Base-by-base conservation (phyloP, 1,140 invertebrate species). In the Neodiprion pinetum region DNA sequence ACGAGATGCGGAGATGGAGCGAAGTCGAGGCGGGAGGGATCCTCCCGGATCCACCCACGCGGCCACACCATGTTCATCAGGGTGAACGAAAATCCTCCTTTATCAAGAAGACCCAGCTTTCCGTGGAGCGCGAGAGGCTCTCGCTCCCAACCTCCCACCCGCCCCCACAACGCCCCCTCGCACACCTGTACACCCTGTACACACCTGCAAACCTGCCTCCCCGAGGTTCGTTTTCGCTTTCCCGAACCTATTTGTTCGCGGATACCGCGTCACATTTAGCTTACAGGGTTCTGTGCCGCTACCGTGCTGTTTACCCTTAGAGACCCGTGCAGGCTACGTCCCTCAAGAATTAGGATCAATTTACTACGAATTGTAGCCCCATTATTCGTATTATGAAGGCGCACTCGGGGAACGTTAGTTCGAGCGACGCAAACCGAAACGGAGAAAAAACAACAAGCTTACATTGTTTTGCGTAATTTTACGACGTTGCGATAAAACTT, bases 61-160 rank as follows among this genome's bases (percentile, higher is more conserved):
- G 75, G 77, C 76, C 76, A 76, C 75, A 76, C 80, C 79, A 73
- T 79, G 82, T 81, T 82, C 82, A 82, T 82, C 81, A 80, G 78
- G 78, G 78, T 79, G 81, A 77, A 80, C 72, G 79, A 79, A 80
- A 61, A 61, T 61, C 53, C 53, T 61, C 53, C 53, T 61, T 61
- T 61, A 61, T 61, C 53, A 61, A 61, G 53, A 61, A 61, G 53
- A 61, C 7, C 53, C 53, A 17, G 53, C 11, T 61, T 14, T 61
- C 53, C 53, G 53, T 61, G n/a, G 11, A 12, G 53, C 53, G 53
- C 53, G 53, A 61, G n/a, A 61, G 53, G 11, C 11, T 61, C 53
- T 61, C 53, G 5, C 11, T 61, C 53, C 53, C 53, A 14, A 14
- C 28, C 53, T 14, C n/a, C 11, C 53, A 8, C 53, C 53, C 9